Evolutionary conservation across 2,113 vertebrate species (phyloP), one percentile per base, ranked within the genome.

Genomic region (Esox niger): DNA sequence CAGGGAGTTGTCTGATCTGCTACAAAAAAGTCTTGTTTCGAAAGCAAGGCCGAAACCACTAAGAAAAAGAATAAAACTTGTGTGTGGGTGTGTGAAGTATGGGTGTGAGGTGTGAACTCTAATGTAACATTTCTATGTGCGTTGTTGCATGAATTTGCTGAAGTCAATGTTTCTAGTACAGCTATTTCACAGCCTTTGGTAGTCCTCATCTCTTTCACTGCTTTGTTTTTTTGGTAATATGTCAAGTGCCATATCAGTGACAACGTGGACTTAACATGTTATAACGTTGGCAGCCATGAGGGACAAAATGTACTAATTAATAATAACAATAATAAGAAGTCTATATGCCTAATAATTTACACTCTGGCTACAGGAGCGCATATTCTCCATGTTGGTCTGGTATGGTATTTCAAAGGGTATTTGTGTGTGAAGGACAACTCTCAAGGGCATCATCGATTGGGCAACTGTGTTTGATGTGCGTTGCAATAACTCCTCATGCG

Each of bases 401-500:
- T 43, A 17, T 43, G 11, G 10, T 15, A 15, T 38, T 38, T 38
- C 35, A n/a, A n/a, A n/a, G n/a, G n/a, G n/a, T n/a, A n/a, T n/a
- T n/a, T 20, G 13, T 6, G n/a, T 21, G 17, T 49, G n/a, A 78
- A 38, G 72, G 81, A 64, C 58, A 75, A 68, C 66, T 82, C 76
- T 68, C 64, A 80, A 79, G 73, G 38, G 74, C 75, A 66, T 80
- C 80, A 84, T 86, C 82, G 76, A 75, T 88, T 78, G 80, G 33
- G 59, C 68, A 58, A 55, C 30, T 62, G 90, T 92, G 91, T 93
- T 90, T 91, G 92, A 92, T 95, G 94, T 96, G 93, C 92, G 91
- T 90, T 95, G 96, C 96, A 98, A 98, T 99, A 92, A 93, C 88
- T 15, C 88, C 85, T 78, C 81, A 84, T 84, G 92, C 90, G 91